Evolutionary conservation across 2,113 vertebrate genomes (phyloP).

Genomic region (Carassius carassius): DNA sequence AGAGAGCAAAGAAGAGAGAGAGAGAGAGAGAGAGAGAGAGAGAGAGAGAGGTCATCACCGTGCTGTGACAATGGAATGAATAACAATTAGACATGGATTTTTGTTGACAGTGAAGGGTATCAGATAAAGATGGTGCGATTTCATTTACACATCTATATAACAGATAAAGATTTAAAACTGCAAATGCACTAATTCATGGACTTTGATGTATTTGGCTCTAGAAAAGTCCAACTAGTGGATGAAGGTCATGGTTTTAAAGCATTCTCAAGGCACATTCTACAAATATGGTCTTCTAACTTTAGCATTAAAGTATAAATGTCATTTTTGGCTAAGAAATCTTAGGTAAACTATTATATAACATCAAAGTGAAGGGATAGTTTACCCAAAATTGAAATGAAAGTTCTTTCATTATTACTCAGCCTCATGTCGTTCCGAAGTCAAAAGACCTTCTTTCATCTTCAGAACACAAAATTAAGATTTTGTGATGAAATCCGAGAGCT

Average conservation of each 20-base stretch:
- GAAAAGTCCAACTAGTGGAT: neutral
- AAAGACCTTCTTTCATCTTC: too few relatives aligned
- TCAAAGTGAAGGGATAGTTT: too few relatives aligned
- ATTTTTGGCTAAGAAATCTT: too few relatives aligned
- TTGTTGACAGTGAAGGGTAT: slow-evolving; percentile 65
- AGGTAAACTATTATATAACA: too few relatives aligned
- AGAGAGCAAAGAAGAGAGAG: slow-evolving; percentile 67
- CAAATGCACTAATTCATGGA: neutral
- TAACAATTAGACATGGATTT: slow-evolving; percentile 64
- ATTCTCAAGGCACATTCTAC: neutral
- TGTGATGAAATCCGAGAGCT: too few relatives aligned
- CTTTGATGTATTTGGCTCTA: neutral
- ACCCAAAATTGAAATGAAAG: too few relatives aligned
- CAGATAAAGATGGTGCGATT: neutral
- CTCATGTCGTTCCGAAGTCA: too few relatives aligned
- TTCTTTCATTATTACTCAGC: too few relatives aligned
- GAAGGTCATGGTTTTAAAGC: slow-evolving; percentile 5
- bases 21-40: slow-evolving; percentile 45
- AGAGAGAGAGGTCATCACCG: slow-evolving; percentile 72
- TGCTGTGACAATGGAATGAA: slow-evolving; percentile 74
- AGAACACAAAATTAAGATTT: too few relatives aligned
- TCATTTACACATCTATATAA: slow-evolving; percentile 13
- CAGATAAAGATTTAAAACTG: neutral
- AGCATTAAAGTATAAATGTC: too few relatives aligned
- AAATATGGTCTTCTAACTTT: neutral